Evolutionary conservation across 2,888 invertebrate genomes (phyloP), one percentile per base, ranked within the genome.

Genomic region (Epicampocera succincta): DNA sequence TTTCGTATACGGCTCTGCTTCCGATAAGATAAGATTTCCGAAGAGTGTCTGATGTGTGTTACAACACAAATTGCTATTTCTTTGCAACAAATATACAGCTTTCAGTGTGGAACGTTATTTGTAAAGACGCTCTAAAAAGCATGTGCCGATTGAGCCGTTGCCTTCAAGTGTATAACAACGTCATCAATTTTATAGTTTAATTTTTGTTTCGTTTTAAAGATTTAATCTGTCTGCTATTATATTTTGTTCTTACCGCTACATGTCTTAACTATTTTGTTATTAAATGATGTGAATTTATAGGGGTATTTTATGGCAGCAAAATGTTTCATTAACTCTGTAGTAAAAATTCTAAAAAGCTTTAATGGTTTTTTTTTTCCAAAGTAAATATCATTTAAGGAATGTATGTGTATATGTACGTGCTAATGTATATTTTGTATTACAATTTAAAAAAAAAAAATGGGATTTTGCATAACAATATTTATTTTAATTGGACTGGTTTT

Each of bases 271-370:
- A 80, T 58, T 80, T 52, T 75, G 58, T 75, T 75, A 71, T 48
- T 66, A 58, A 56, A 54, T 72, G 80, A 75, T 74, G 75, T 80
- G 69, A 60, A 56, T 48, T 44, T 58, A 17, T 44, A 54, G n/a
- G n/a, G n/a, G n/a, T 54, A 25, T 4, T 72, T 56, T 80, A 80
- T 80, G 80, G 80, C 80, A 71, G 71, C 75, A 50, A 66, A 76
- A 71, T 5, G 65, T 71, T 80, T 46, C 33, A 13, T 12, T 69
- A 11, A 44, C 42, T 74, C n/a, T 19, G 58, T 56, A 50, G 15
- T 69, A 48, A 48, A 44, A 44, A 56, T 66, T 48, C 9, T 66
- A n/a, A 25, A 60, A 50, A 29, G 3, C 12, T 46, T 46, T 63
- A 25, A 61, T 60, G 2, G 5, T 42, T 52, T 38, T 15, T 25